Evolutionary conservation across 2,888 invertebrate species (phyloP).

Genomic region (Heliconius cydno): DNA sequence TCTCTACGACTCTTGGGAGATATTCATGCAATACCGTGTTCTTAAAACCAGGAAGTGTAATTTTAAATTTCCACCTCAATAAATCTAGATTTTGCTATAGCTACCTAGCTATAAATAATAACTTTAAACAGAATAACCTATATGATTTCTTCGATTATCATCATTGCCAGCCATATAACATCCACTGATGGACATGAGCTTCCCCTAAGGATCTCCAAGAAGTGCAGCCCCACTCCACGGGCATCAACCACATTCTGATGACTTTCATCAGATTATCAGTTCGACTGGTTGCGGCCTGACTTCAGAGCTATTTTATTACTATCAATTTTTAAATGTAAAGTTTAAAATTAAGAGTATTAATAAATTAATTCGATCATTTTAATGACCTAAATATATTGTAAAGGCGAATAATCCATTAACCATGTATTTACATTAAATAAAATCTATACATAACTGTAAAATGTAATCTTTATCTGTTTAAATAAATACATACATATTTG

Average conservation of each 20-base stretch:
- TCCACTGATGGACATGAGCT: not conserved
- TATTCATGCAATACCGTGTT: conserved; percentile 16
- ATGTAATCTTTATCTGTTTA: too few species aligned
- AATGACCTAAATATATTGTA: not conserved
- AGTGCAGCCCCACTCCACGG: too few species aligned
- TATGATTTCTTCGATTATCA: not conserved
- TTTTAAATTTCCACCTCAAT: conserved; percentile 18
- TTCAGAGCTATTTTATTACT: too few species aligned
- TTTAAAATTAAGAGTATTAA: too few species aligned
- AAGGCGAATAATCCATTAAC: not conserved
- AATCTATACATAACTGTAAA: too few species aligned
- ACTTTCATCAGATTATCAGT: too few species aligned
- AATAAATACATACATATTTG: too few species aligned
- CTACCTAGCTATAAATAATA: not conserved
- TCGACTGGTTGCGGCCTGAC: too few species aligned
- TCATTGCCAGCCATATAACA: not conserved
- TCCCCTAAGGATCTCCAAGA: not conserved
- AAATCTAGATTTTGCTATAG: not conserved
- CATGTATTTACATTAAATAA: too few species aligned
- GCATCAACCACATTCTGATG: too few species aligned
- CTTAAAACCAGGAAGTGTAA: conserved; percentile 9
- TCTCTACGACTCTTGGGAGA: not conserved
- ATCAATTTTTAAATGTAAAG: too few species aligned
- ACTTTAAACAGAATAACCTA: not conserved
- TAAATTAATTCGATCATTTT: not conserved